Evolutionary conservation across 2,797 vertebrate genomes (phyloP).

Genomic region (Sebastiscus tertius): DNA sequence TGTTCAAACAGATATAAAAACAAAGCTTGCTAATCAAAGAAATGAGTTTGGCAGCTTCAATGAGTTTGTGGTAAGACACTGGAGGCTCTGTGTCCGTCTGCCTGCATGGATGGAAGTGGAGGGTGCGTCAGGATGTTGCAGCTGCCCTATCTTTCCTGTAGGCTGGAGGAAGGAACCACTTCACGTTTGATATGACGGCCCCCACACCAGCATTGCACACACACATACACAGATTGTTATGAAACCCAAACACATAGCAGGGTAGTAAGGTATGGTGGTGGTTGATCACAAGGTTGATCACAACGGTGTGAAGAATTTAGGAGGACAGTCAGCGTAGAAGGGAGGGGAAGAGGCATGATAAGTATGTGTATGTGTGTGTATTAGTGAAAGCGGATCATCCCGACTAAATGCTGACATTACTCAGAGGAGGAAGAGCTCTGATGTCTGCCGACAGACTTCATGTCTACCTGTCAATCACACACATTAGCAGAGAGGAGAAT

Average conservation of each 20-base stretch:
- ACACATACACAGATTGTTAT: neutral
- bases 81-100: neutral
- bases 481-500: neutral
- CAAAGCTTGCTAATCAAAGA: neutral
- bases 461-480: conserved; percentile 18
- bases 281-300: too few species aligned
- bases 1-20: neutral
- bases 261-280: neutral
- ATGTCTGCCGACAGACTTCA: neutral
- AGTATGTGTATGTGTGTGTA: neutral
- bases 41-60: neutral
- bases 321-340: neutral
- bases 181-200: conserved; percentile 35
- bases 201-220: neutral
- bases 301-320: too few species aligned
- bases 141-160: conserved; percentile 41
- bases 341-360: neutral
- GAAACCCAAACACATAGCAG: neutral
- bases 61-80: neutral
- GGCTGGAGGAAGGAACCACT: conserved; percentile 51
- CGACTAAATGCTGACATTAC: neutral
- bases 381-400: neutral
- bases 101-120: conserved; percentile 18
- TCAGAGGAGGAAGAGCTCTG: conserved; percentile 1
- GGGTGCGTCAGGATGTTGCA: conserved; percentile 56